These are phyloP conservation scores for Microcebus tavaratra DNA, from an alignment of 2,113 vertebrate genomes.

Conservation along the genomic window DNA sequence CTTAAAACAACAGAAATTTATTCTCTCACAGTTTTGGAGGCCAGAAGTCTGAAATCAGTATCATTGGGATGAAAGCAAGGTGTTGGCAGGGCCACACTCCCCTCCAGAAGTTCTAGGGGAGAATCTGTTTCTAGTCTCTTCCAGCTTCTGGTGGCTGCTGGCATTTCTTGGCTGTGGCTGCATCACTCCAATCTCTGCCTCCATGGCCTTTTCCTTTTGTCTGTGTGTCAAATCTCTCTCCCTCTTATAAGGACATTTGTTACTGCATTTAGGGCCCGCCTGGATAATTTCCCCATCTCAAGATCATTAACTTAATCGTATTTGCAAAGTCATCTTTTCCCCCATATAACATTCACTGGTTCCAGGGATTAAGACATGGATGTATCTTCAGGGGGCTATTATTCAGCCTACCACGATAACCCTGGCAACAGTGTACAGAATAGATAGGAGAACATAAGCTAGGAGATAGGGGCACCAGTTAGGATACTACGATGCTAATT, in stretches of 20 bases:
- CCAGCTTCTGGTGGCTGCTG: neutral
- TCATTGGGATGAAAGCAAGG: neutral
- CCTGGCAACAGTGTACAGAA: neutral
- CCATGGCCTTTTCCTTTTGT: neutral
- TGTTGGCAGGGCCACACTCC: neutral
- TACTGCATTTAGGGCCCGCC: neutral
- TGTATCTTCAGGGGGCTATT: neutral
- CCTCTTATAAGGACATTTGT: neutral
- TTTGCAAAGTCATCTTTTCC: neutral
- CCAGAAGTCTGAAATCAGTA: neutral
- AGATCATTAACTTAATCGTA: neutral
- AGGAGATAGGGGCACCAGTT: neutral
- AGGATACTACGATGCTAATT: slow-evolving; percentile 23
- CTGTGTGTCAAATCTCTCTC: neutral
- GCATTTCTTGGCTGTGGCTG: neutral
- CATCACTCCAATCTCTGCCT: neutral
- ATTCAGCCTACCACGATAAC: neutral
- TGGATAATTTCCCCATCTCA: neutral
- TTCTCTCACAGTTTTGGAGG: neutral
- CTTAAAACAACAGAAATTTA: neutral
- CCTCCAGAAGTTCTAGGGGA: neutral
- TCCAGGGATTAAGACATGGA: neutral
- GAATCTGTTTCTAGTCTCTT: neutral
- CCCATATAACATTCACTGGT: neutral
- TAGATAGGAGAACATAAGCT: neutral